phyloP scores from a whole-genome alignment of 30 jellyfish, hydroid and myxozoan species.

The Turritopsis dohrnii region DNA sequence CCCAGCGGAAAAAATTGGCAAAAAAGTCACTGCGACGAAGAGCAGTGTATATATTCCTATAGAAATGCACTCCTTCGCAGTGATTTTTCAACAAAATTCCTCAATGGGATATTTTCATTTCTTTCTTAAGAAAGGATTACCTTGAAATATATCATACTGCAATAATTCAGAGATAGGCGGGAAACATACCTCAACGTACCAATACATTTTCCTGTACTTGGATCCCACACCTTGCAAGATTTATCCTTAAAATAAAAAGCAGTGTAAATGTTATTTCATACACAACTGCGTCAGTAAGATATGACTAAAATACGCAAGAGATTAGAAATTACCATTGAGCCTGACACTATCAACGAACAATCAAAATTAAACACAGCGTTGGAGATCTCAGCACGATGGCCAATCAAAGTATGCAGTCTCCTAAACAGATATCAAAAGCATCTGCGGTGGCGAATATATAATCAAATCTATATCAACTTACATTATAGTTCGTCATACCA shows the following conservation, averaged over 20 bases:
- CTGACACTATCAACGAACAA: constrained; percentile 85
- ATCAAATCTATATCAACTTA: too few relatives aligned
- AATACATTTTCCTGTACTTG: constrained; percentile 73
- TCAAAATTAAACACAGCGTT: constrained; percentile 84
- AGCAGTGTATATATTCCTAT: too few relatives aligned
- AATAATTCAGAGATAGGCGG: too few relatives aligned
- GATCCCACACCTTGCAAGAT: constrained; percentile 93
- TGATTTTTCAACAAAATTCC: too few relatives aligned
- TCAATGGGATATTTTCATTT: too few relatives aligned
- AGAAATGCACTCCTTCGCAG: too few relatives aligned
- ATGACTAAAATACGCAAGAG: neutral
- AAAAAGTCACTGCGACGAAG: too few relatives aligned
- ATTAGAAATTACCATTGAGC: constrained; percentile 70
- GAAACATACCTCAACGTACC: constrained; percentile 82
- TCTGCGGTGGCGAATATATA: neutral
- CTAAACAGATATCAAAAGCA: constrained; percentile 21
- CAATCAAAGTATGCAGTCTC: constrained; percentile 68
- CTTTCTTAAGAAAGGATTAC: too few relatives aligned
- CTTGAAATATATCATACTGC: too few relatives aligned
- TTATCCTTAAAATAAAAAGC: constrained; percentile 69
- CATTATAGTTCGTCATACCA: too few relatives aligned
- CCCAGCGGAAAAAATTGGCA: too few relatives aligned
- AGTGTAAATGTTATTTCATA: neutral
- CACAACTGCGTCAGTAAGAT: neutral
- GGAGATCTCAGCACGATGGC: constrained; percentile 96